Evolutionary conservation across 2,113 vertebrate species (phyloP), one percentile per base, ranked within the genome.

Genomic region (Hemiscyllium ocellatum): DNA sequence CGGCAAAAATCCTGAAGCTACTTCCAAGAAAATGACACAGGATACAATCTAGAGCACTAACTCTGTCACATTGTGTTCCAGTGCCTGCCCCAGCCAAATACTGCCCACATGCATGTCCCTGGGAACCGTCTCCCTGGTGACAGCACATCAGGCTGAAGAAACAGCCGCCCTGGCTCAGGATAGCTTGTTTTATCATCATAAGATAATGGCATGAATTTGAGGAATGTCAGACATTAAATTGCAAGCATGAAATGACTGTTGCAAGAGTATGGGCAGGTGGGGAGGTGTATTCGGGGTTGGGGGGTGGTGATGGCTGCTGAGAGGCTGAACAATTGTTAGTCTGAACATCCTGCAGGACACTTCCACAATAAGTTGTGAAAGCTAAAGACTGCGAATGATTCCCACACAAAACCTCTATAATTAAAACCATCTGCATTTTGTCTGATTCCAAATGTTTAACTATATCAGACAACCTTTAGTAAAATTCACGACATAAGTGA

Each of bases 121-220:
- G 94, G 93, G 89, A 69, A 78, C 96, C n/a, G 70, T 94, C 66
- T 94, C 86, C 95, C 94, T 96, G 94, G 96, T 95, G 96, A 96
- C 96, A 95, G 86, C 96, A 96, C 72, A n/a, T 95, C 96, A 61
- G 96, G 47, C 66, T 72, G 20, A 96, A 96, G 95, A 94, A 85
- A 90, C 90, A 72, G 42, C 68, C 86, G 52, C 50, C 50, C 12
- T 65, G 47, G 10, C 80, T 52, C 42, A 33, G 85, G n/a, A 10
- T 95, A 72, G 22, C 42, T 26, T 95, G 47, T 72, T 72, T 80
- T 70, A 95, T 96, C 96, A 96, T 96, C 96, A 96, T 78, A 13
- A 76, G 80, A 95, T 85, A 85, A 85, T 95, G 80, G 15, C n/a
- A 86, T 26, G 95, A 95, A 86, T 76, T 86, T 85, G 76, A 80